Base-by-base conservation (phyloP, 2,888 invertebrate genomes). In the Idaea aversata region DNA sequence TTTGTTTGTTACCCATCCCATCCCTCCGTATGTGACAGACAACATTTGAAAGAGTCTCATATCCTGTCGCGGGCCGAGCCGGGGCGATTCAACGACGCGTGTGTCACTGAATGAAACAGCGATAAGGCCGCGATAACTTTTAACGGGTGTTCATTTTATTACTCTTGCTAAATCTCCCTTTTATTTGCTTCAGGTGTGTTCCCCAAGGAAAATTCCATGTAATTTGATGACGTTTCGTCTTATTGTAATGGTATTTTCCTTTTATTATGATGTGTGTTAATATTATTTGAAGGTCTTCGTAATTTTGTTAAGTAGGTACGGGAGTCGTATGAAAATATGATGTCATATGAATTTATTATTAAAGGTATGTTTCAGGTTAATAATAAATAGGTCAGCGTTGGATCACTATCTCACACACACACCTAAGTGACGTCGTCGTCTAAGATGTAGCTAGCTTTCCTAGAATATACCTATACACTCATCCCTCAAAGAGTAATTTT, bases 61-160 rank as follows among this genome's bases (percentile, higher is more conserved):
- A 82, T 80, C 77, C 77, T 74, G 77, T 13, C 38, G 34, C 34
- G 59, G 59, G 59, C 6, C 34, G 7, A 47, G 13, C 47, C 47
- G 5, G 34, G 34, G 16, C 10, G 59, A 59, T 72, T 70, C 73
- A 73, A 71, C 70, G 70, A 65, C 67, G 69, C 61, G 75, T 70
- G 72, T 75, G 74, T 75, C 78, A 73, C 63, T 72, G 72, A 81
- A 80, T 79, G 76, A 76, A 72, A 74, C 75, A 69, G 75, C 72
- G 80, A 79, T 81, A 82, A 78, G 75, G 70, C 74, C 70, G 76
- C 72, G 77, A 82, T 83, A 77, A 82, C 75, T 77, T 82, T 80
- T 78, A 79, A 81, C 72, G 70, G 75, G 63, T 68, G 62, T 57
- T 59, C 61, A 62, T 63, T 67, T 72, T 70, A 72, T 67, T 67